Base-by-base conservation (phyloP, 23 tunicate species). In the Aplidium turbinatum region DNA sequence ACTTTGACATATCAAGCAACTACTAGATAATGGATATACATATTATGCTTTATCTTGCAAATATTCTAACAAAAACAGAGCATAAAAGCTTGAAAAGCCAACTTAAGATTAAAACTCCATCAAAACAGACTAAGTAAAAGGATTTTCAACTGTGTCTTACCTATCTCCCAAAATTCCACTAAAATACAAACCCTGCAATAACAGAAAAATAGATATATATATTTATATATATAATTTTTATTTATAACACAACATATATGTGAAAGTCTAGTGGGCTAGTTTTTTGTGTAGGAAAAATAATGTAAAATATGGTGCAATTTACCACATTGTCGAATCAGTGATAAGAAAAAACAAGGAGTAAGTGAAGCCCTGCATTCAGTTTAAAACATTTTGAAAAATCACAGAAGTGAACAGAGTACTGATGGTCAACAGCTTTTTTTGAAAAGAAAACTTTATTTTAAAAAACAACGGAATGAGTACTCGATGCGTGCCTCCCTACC, bases 131-230 rank as follows among this genome's bases (percentile, higher is more conserved):
- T 11, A 42, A 42, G 16, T 42, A 5, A 60, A 4, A 60, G 31
- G 6, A 5, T 28, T 6, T 27, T 5, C 7, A 22, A 65, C 3
- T 35, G n/a, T n/a, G n/a, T 7, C 50, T 65, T 50, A 78, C 83
- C 83, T 64, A 32, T 78, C 83, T 2, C 83, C 83, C 3, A 78
- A 18, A 25, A 33, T 2, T 7, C 83, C 83, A 22, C 73, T 63
- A 47, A 78, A 29, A 45, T 63, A 78, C 42, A 78, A 39, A 30
- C 83, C 83, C 83, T 78, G 71, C 3, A 47, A 47, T 3, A 31
- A 47, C 9, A 57, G 32, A 31, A 74, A 32, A 11, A 4, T 33
- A 33, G 20, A 55, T 3, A 56, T 50, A 22, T 36, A 56, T 11
- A 54, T 9, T n/a, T 54, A 20, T 9, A 54, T 54, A n/a, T 25